Base-by-base conservation (phyloP, 2,113 vertebrate species). In the Oreotragus oreotragus region DNA sequence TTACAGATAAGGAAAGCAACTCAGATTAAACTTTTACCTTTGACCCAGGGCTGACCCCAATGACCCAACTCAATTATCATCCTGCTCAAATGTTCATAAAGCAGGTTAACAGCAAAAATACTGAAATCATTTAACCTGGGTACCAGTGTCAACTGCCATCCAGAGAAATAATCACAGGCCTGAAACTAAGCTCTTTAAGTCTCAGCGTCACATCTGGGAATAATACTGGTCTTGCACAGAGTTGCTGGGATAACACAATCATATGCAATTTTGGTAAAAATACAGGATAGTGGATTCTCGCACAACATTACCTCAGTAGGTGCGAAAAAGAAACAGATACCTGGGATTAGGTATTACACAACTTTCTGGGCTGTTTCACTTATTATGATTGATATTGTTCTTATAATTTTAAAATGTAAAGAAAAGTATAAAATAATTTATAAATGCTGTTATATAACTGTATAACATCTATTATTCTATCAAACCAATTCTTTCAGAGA, bases 1-100 rank as follows among this genome's bases (percentile, higher is more conserved):
- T 95, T 96, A 90, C 43, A 96, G 92, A 90, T 88, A 93, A 96
- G 58, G 64, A 96, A 90, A 96, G 88, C 21, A 8, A 97, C 39
- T 91, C 79, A 87, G 64, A 97, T 93, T 86, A 91, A 93, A 97
- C 91, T 47, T 80, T 91, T 93, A 90, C 84, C 85, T 95, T 47
- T 95, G 84, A 89, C 89, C 80, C 45, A 53, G 39, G 33, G 94
- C 33, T 93, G 66, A 95, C 58, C 70, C 5, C 53, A 84, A 16
- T 80, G 76, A 88, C 62, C 36, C 5, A 80, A 88, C 47, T 84
- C 58, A 30, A 91, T 83, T 58, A 88, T 70, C 8, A 73, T 12
- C 84, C 53, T 95, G 60, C 57, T 96, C 49, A 77, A 88, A 81
- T 95, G 47, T 92, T 76, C 4, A 19, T 92, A 49, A 95, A 94